Base-by-base conservation (phyloP, 2,888 invertebrate species). In the Tigriopus californicus region DNA sequence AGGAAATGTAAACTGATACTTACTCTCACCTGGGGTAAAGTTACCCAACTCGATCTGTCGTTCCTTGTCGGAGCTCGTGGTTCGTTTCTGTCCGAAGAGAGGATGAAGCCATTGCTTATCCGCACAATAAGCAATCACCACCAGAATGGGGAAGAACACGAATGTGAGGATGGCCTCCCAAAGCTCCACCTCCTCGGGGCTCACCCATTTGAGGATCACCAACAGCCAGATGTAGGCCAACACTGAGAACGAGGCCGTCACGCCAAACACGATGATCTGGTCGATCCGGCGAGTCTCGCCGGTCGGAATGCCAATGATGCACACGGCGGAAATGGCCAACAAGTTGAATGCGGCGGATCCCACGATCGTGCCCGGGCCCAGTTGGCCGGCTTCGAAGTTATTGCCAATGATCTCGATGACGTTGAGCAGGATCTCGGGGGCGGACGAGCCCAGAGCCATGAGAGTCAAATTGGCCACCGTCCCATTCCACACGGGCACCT, bases 211-310 rank as follows among this genome's bases (percentile, higher is more conserved):
- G 60, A 77, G 68, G 61, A 77, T 72, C 33, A 79, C 65, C 51
- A 76, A 68, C 40, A 79, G 69, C 79, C 79, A 79, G 48, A 78
- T 64, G 68, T 79, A 79, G 10, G 79, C 78, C 62, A 78, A 75
- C 20, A 77, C 65, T 25, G 65, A 71, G 58, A 40, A 52, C 22
- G 22, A 40, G 5, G 41, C 46, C 13, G 41, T 33, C 11, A 33
- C 42, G 11, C 44, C 13, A 33, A 60, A 46, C 13, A 52, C 48
- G 52, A 54, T 40, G 24, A 60, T 56, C 60, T 75, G 74, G 66
- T 72, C 75, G 58, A 75, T 68, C 55, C 70, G 67, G 41, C 73
- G 65, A 0, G 65, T 66, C 63, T 75, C 74, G 1, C 68, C 70
- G 6, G 66, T 64, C 1, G 74, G 73, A 13, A 77, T 71, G 4